Base-by-base conservation (phyloP, 2,113 vertebrate genomes). In the Phylloscopus whistleri region DNA sequence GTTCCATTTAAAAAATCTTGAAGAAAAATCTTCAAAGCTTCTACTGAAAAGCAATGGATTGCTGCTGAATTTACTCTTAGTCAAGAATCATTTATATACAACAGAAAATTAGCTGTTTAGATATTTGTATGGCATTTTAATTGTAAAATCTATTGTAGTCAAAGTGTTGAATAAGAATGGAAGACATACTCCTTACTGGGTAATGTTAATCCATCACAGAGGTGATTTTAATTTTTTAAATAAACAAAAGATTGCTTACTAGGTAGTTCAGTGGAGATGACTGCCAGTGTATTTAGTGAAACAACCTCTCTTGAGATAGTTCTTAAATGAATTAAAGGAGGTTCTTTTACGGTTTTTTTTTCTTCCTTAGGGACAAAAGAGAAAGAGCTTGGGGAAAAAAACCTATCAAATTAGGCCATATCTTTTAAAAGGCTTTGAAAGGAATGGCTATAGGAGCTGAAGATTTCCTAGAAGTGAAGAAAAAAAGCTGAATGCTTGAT, bases 391-490 rank as follows among this genome's bases (percentile, higher is more conserved):
- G 9, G 8, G 2, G 0, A 8, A 15, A 19, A 19, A 30, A 67
- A 5, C 1, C 0, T 1, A 5, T 26, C 33, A 46, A 64, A 58
- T 6, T 41, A 76, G 24, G 33, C 11, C 1, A 2, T 27, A 35
- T 24, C 1, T 83, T 84, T 73, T 44, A 52, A 58, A 87, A 81
- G 11, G 7, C 12, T 91, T 90, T 69, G 51, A 74, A 84, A 62
- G 8, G 3, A 53, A 9, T 69, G 28, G 4, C 7, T 51, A 4
- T 7, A 53, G 28, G 13, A 95, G 12, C 6, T 33, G 35, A 79
- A 92, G 10, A 46, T 2, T 12, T 48, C 7, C 24, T 41, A 44
- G 9, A 28, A 19, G 3, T 14, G n/a, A 86, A 58, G 10, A 2
- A 83, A 76, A 68, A 83, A 46, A 9, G 5, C 3, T n/a, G 27